phyloP scores from a whole-genome alignment of 2,113 vertebrate species.

The Arizona elegans region DNA sequence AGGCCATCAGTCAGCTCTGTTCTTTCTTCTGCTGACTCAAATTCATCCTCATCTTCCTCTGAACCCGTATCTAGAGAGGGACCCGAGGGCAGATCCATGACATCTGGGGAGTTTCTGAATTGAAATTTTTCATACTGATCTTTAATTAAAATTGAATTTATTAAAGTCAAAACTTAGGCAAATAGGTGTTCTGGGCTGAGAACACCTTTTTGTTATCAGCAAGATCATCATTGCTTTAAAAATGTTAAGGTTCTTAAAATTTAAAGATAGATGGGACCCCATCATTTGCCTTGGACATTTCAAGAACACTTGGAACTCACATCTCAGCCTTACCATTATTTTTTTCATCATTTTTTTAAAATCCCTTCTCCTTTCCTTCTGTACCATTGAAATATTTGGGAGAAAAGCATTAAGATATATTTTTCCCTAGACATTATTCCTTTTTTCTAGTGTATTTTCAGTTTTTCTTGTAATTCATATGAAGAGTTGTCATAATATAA shows the following conservation, averaged over 20 bases:
- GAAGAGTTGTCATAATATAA: not conserved
- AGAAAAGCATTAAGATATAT: not conserved
- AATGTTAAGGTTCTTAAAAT: not conserved
- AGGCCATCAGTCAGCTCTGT: not conserved
- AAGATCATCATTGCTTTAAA: not conserved
- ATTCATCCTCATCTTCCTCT: not conserved
- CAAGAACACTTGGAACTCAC: not conserved
- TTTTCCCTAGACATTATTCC: not conserved
- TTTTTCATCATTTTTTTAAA: not conserved
- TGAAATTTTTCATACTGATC: not conserved
- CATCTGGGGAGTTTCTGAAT: not conserved
- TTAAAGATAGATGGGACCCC: not conserved
- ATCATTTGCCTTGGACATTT: not conserved
- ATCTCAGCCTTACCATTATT: not conserved
- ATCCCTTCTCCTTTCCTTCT: not conserved
- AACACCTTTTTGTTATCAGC: not conserved
- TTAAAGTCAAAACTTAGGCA: not conserved
- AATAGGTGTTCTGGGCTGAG: not conserved
- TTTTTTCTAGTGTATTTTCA: not conserved
- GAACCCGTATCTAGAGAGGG: not conserved
- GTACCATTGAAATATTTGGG: not conserved
- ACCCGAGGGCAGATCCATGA: not conserved
- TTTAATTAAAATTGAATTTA: not conserved
- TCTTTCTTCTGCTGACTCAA: not conserved
- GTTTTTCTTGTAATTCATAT: not conserved